Percentiles rank a stretch among this genome's conserved stretches.
phyloP scores from a whole-genome alignment of 2,113 vertebrate species.

The Dendropsophus ebraccatus region DNA sequence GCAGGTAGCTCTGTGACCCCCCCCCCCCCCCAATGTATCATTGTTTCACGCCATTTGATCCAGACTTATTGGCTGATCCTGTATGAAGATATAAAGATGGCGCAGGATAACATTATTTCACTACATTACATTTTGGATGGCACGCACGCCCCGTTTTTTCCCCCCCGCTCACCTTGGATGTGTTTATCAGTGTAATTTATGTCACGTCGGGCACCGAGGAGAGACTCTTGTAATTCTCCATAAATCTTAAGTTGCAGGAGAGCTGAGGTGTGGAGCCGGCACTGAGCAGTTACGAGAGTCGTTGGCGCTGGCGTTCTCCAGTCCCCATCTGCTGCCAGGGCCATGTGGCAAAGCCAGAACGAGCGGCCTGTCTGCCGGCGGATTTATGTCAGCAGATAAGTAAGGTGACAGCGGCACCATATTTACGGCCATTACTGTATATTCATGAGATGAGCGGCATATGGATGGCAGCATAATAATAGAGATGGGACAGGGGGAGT shows the following conservation, averaged over 20 bases:
- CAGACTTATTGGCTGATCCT: too few relatives aligned
- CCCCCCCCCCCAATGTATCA: too few relatives aligned
- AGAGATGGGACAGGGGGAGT: too few relatives aligned
- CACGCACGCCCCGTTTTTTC: background rate
- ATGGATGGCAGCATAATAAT: background rate
- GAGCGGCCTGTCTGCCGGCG: background rate
- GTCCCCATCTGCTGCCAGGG: slow-evolving; percentile 22
- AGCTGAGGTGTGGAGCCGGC: background rate
- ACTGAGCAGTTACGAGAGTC: background rate
- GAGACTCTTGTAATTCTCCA: slow-evolving; percentile 10
- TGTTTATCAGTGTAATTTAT: slow-evolving; percentile 43
- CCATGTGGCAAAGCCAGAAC: background rate
- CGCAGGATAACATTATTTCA: slow-evolving; percentile 20
- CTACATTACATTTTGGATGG: background rate
- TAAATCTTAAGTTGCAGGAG: slow-evolving; percentile 43
- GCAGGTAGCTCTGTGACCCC: too few relatives aligned
- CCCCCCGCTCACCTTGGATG: background rate
- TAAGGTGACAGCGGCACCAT: slow-evolving; percentile 1
- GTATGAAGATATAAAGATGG: background rate
- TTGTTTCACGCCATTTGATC: too few relatives aligned
- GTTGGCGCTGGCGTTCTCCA: background rate
- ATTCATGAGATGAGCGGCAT: slow-evolving; percentile 24
- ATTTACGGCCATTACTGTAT: slow-evolving; percentile 12
- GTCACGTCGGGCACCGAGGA: background rate
- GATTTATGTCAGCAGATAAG: slow-evolving; percentile 49